phyloP scores from a whole-genome alignment of 2,113 vertebrate genomes.

The Alces alces region DNA sequence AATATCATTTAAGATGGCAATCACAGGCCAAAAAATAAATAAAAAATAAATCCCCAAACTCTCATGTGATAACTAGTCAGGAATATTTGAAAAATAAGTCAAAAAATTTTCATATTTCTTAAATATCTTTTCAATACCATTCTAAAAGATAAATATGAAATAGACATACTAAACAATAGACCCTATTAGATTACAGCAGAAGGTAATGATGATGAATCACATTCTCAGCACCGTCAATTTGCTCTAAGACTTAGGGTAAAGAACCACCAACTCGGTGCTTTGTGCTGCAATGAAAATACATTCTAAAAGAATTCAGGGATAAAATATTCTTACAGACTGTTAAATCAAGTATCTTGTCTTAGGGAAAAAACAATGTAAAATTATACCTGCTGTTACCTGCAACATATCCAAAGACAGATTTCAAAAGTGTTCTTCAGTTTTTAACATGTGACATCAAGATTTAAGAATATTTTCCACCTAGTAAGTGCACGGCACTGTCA shows the following conservation, averaged over 20 bases:
- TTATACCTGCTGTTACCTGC: not conserved
- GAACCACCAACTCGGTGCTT: not conserved
- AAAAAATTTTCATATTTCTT: not conserved
- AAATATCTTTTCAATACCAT: not conserved
- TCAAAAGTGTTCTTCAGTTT: not conserved
- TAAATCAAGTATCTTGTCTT: not conserved
- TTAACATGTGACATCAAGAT: not conserved
- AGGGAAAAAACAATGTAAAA: not conserved
- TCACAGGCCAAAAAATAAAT: not conserved
- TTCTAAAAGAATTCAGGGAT: not conserved
- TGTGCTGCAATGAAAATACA: not conserved
- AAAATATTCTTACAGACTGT: not conserved
- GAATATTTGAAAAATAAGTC: slow-evolving; percentile 28
- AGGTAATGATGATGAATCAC: not conserved
- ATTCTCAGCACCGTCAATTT: not conserved
- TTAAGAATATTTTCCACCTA: not conserved
- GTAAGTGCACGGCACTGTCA: not conserved
- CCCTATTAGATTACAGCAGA: not conserved
- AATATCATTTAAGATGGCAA: not conserved
- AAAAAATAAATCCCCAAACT: not conserved
- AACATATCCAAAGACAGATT: not conserved
- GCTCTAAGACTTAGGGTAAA: not conserved
- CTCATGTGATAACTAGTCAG: not conserved
- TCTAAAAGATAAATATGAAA: not conserved
- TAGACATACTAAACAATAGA: not conserved